Evolutionary conservation across 2,888 invertebrate species (phyloP).

Genomic region (Drosophila pseudotalamancana): DNA sequence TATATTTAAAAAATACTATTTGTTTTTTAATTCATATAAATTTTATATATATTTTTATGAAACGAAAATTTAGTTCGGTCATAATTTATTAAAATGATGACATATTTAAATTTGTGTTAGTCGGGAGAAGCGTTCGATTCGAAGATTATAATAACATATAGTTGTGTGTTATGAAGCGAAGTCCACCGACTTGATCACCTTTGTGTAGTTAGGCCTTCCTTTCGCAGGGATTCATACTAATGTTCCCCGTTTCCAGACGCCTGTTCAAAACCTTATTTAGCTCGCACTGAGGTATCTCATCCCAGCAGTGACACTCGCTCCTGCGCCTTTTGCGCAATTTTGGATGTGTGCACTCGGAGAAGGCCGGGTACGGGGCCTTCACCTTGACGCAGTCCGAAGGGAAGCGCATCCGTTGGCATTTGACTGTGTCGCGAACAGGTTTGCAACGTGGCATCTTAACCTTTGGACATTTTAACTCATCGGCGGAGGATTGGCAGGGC

Average conservation of each 20-base stretch:
- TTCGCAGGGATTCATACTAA: constrained; percentile 27
- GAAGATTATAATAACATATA: too few relatives aligned
- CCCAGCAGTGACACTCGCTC: constrained; percentile 47
- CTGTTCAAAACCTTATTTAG: not conserved
- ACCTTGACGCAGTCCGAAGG: constrained; percentile 42
- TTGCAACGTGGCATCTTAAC: constrained; percentile 32
- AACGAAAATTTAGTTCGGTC: too few relatives aligned
- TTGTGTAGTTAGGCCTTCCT: not conserved
- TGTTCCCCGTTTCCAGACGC: not conserved
- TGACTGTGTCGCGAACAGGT: not conserved
- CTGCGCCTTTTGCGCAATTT: constrained; percentile 2
- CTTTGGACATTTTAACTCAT: constrained; percentile 15
- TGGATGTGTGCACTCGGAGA: constrained; percentile 43
- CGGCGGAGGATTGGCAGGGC: not conserved
- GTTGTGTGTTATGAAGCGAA: too few relatives aligned
- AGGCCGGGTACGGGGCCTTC: constrained; percentile 59
- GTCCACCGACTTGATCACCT: too few relatives aligned
- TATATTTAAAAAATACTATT: too few relatives aligned
- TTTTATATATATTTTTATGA: too few relatives aligned
- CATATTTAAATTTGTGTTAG: too few relatives aligned
- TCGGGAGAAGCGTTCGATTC: too few relatives aligned
- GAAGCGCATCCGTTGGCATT: constrained; percentile 6
- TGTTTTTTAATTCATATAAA: too few relatives aligned
- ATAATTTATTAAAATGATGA: too few relatives aligned
- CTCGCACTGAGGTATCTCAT: constrained; percentile 22